Percentiles rank a stretch among this genome's conserved stretches.
Conservation (phyloP, 1,140 invertebrate species). For the Macrostomum lignano region DNA sequence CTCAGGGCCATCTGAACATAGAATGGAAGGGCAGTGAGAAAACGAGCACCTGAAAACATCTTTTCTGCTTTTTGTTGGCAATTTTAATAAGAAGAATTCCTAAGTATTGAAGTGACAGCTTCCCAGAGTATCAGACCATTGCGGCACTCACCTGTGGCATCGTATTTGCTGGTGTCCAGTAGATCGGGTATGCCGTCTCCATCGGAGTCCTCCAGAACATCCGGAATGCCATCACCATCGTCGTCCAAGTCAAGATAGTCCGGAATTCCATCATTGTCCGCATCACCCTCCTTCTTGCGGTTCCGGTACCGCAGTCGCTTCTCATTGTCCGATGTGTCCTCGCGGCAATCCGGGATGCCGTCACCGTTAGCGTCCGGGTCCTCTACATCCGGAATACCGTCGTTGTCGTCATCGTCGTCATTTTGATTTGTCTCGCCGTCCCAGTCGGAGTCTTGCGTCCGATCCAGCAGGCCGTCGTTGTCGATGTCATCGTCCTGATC, state of each 20-base stretch:
- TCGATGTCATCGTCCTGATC: constrained; percentile 10
- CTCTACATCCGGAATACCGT: constrained; percentile 6
- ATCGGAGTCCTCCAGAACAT: constrained; percentile 7
- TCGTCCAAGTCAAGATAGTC: constrained; percentile 8
- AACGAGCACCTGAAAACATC: not conserved
- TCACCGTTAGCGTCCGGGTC: constrained; percentile 10
- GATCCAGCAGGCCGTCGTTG: constrained; percentile 9
- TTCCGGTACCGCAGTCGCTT: constrained; percentile 1
- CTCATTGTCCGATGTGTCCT: constrained; percentile 6
- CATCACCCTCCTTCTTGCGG: constrained; percentile 5
- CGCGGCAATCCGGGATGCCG: constrained; percentile 10
- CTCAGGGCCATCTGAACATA: not conserved
- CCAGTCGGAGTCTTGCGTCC: constrained; percentile 6
- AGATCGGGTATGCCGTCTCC: constrained; percentile 2
- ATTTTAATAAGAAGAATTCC: not conserved
- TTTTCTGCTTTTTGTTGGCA: not conserved
- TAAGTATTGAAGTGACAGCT: not conserved
- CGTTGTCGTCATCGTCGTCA: constrained; percentile 8
- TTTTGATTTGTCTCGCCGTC: constrained; percentile 5
- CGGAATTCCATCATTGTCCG: constrained; percentile 9
- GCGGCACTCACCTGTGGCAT: too few relatives aligned
- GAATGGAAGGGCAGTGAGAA: not conserved
- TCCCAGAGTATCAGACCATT: not conserved
- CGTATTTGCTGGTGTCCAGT: not conserved
- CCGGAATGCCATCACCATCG: constrained; percentile 9